Conservation (phyloP, 1,140 invertebrate genomes). For the Acyrthosiphon pisum region DNA sequence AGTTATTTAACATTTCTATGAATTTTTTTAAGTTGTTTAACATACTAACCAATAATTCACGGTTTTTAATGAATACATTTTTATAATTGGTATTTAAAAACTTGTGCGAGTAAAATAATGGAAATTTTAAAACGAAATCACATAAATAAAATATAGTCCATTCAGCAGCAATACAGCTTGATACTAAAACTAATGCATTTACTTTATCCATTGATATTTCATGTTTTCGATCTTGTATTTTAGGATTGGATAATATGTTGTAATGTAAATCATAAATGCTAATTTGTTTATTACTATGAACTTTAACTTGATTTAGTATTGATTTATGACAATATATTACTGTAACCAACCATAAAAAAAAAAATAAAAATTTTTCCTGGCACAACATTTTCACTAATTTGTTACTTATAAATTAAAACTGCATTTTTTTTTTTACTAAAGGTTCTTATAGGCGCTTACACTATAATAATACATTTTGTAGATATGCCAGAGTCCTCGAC, state of each 20-base stretch:
- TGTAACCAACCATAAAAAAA: not conserved
- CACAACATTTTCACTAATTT: not conserved
- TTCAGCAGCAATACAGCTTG: not conserved
- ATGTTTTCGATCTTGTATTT: not conserved
- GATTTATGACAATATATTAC: not conserved
- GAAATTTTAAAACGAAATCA: not conserved
- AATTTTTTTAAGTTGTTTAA: not conserved
- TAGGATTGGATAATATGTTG: not conserved
- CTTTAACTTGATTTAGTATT: rapidly evolving
- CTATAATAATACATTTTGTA: no score
- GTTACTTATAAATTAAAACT: not conserved
- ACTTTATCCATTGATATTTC: not conserved
- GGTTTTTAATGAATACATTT: not conserved
- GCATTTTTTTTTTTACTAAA: not conserved
- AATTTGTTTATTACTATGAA: not conserved
- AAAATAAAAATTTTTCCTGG: not conserved
- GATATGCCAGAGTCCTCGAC: not conserved
- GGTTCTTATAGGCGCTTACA: no score
- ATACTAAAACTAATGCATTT: not conserved
- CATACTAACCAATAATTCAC: not conserved
- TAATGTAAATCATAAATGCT: not conserved
- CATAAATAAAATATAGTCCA: not conserved
- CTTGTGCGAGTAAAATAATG: not conserved
- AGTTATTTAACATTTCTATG: no score
- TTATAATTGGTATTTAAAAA: not conserved